Percentiles rank a stretch among this genome's conserved stretches.
Conservation (phyloP, 2,113 vertebrate species). For the Phodopus roborovskii region DNA sequence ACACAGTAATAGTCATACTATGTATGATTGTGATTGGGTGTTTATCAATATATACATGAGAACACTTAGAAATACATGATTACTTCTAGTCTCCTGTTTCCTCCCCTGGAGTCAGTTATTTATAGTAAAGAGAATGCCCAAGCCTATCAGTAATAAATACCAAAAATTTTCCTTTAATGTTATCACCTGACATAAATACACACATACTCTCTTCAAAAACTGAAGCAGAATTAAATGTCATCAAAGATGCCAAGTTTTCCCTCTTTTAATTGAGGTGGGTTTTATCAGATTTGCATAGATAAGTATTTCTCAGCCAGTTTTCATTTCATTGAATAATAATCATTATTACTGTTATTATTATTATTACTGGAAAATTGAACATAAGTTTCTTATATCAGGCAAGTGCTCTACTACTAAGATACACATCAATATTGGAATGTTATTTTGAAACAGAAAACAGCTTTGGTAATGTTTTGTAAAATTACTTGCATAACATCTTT, state of each 20-base stretch:
- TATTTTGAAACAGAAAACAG: conserved; percentile 18
- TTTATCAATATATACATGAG: conserved; percentile 48
- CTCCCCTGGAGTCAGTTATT: neutral
- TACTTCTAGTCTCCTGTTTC: neutral
- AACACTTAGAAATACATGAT: conserved; percentile 38
- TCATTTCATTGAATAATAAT: neutral
- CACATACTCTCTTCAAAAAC: neutral
- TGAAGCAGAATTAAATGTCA: neutral
- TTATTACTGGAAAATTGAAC: too few relatives aligned
- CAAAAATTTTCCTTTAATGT: neutral
- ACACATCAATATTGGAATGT: neutral
- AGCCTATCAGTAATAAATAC: neutral
- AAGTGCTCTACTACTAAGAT: neutral
- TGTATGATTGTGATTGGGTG: conserved; percentile 23
- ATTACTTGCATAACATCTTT: neutral
- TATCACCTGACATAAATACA: neutral
- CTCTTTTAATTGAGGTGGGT: neutral
- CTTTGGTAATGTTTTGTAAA: neutral
- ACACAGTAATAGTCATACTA: neutral
- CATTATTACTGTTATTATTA: neutral
- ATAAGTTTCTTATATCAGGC: neutral
- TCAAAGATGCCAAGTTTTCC: neutral
- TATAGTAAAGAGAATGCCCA: conserved; percentile 3
- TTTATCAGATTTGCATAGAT: neutral
- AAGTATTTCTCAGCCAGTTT: neutral